Base-by-base conservation (phyloP, 2,888 invertebrate species). In the Xestia rhomboidea region DNA sequence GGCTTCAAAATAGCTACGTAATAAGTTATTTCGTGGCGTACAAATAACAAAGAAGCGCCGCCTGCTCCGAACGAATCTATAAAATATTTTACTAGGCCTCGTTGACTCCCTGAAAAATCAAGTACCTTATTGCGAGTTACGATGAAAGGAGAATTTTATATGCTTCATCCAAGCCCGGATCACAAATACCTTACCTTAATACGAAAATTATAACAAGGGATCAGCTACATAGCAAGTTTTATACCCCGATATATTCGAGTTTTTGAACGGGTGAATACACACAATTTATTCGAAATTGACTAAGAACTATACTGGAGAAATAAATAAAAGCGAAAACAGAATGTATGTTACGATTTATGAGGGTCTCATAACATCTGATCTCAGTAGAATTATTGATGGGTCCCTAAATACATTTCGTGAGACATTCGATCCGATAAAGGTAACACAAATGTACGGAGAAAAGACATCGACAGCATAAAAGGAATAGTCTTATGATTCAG, bases 151-250 rank as follows among this genome's bases (percentile, higher is more conserved):
- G 76, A 60, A 70, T 73, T 70, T 71, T 75, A 82, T 81, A 71
- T n/a, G 72, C 85, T 69, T 84, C 77, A 76, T 24, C 68, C 60
- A 71, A 79, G 73, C 68, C 67, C 63, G 79, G 77, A 84, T 84
- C 78, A 73, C 75, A 67, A 82, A 85, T 76, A 87, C 79, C 80
- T 85, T 83, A 83, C 81, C 78, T 77, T 89, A 81, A 89, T 89
- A 83, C 68, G 84, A 88, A 89, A 88, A 89, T 89, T 89, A 89
- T 88, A 88, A 85, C 73, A 84, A 81, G 78, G 82, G 85, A 83
- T 81, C 80, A 72, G 71, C 74, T 70, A 62, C 79, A 73, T 68
- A 79, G 71, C 63, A 69, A 84, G 63, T 80, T 79, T 85, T 77
- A 77, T 83, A 30, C 54, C 46, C 68, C 60, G 34, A 84, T 81